A percentile compares a stretch with the other conserved stretches of the same genome.
phyloP scores from a whole-genome alignment of 2,797 vertebrate genomes.

The Gallinago nigripennis region DNA sequence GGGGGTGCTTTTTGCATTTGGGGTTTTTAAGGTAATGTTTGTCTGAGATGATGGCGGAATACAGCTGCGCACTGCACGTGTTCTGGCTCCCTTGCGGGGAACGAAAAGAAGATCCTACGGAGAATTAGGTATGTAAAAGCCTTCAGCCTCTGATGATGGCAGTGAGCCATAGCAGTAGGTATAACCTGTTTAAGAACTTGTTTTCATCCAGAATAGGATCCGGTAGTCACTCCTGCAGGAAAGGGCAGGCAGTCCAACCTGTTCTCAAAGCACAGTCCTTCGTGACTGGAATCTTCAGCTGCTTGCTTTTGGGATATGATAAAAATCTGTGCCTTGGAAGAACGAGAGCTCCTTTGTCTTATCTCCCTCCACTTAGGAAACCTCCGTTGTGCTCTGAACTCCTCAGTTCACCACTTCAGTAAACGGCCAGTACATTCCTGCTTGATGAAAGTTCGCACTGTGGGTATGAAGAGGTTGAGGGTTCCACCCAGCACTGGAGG shows the following conservation, averaged over 20 bases:
- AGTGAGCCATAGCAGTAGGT: neutral
- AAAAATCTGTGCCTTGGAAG: neutral
- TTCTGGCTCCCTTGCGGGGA: neutral
- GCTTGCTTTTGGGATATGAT: neutral
- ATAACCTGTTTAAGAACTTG: neutral
- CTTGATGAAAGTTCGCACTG: neutral
- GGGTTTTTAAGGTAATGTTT: neutral
- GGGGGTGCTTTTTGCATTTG: neutral
- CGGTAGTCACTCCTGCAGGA: neutral
- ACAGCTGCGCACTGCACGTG: neutral
- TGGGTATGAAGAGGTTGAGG: neutral
- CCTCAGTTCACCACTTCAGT: neutral
- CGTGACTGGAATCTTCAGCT: neutral
- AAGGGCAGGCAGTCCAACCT: neutral
- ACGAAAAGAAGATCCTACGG: neutral
- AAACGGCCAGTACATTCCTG: neutral
- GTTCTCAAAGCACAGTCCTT: neutral
- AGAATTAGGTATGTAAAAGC: neutral
- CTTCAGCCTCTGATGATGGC: neutral
- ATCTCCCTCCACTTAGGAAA: neutral
- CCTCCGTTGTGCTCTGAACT: neutral
- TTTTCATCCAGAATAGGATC: neutral
- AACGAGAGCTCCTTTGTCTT: neutral
- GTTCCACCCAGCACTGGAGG: neutral
- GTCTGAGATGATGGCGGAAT: neutral